phyloP scores from a whole-genome alignment of 2,797 vertebrate species.

The Lindbergichthys nudifrons region DNA sequence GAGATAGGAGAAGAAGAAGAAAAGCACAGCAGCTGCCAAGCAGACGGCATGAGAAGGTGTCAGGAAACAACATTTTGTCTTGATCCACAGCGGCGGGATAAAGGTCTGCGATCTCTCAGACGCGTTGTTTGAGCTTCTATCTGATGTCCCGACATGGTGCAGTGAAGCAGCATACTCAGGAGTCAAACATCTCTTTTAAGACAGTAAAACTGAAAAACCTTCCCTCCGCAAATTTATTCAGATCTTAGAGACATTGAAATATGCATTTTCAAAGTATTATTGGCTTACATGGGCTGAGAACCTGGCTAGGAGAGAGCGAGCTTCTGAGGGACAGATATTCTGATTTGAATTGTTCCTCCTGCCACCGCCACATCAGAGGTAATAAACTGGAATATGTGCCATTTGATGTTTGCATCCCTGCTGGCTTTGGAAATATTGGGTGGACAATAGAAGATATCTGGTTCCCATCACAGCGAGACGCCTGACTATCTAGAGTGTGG shows the following conservation, averaged over 20 bases:
- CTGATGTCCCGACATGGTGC: conserved; percentile 39
- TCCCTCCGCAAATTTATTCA: conserved; percentile 14
- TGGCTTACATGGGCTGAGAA: conserved; percentile 20
- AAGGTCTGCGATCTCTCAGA: conserved; percentile 47
- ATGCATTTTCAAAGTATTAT: neutral
- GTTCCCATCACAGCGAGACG: conserved; percentile 47
- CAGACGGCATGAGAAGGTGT: conserved; percentile 50
- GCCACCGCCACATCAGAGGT: conserved; percentile 33
- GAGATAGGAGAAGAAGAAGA: conserved; percentile 32
- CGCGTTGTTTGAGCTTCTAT: conserved; percentile 42
- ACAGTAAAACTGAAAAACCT: conserved; percentile 29
- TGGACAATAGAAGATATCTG: conserved; percentile 51
- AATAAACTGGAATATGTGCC: conserved; percentile 52
- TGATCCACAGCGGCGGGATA: conserved; percentile 48
- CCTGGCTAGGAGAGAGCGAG: neutral
- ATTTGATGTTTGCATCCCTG: conserved; percentile 54
- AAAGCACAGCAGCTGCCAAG: conserved; percentile 61
- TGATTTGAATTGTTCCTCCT: conserved; percentile 35
- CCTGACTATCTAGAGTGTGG: conserved; percentile 44
- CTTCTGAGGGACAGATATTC: conserved; percentile 27
- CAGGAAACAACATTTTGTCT: conserved; percentile 57
- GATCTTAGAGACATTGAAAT: conserved; percentile 9
- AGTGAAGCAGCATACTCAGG: conserved; percentile 36
- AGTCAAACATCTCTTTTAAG: conserved; percentile 25
- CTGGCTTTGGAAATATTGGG: conserved; percentile 55